These are phyloP conservation scores for Zelleria hepariella DNA, from an alignment of 2,888 invertebrate species.

Conservation along the genomic window DNA sequence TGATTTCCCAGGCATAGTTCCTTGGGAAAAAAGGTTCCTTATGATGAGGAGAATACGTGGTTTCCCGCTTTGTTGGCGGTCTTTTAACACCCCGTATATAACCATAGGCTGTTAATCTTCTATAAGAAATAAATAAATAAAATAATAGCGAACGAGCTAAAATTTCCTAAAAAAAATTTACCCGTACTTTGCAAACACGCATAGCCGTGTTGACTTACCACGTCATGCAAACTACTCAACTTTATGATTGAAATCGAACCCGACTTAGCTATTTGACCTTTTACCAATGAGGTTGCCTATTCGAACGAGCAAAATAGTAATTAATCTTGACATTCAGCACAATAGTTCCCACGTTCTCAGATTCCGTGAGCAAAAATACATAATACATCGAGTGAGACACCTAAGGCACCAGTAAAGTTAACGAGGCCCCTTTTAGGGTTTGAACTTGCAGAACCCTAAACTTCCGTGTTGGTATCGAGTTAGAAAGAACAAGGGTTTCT, in stretches of 20 bases:
- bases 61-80: too few species aligned
- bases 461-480: not conserved
- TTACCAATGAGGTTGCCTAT: not conserved
- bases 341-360: not conserved
- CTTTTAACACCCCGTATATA: too few species aligned
- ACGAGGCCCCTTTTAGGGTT: not conserved
- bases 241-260: not conserved
- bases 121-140: too few species aligned
- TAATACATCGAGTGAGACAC: not conserved
- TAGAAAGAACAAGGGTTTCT: not conserved
- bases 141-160: too few species aligned
- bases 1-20: too few species aligned
- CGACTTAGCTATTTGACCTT: not conserved
- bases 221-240: too few species aligned
- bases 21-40: too few species aligned
- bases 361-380: not conserved
- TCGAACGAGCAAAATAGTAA: not conserved
- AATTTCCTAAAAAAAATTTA: too few species aligned
- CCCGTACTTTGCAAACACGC: too few species aligned
- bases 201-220: too few species aligned
- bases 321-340: not conserved
- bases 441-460: conserved; percentile 1
- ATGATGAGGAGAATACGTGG: too few species aligned
- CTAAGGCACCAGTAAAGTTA: not conserved
- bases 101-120: too few species aligned